phyloP scores from a whole-genome alignment of 2,113 vertebrate genomes.

The Sylvietta virens region DNA sequence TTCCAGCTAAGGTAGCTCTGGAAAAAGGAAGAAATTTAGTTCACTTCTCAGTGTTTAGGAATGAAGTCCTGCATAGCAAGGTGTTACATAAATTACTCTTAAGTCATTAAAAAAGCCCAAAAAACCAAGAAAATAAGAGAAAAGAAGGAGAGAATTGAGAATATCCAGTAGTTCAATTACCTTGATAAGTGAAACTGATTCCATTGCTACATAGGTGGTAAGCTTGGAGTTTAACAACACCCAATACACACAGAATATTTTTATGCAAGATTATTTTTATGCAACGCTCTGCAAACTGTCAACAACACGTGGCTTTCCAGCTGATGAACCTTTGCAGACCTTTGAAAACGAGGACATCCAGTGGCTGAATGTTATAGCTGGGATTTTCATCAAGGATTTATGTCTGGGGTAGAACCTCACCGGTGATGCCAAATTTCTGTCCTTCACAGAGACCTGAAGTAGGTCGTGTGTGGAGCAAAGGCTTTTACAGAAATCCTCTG shows the following conservation, averaged over 20 bases:
- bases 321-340: background rate
- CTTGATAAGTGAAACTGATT: background rate
- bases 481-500: background rate
- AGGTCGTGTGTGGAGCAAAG: accelerated
- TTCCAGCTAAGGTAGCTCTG: background rate
- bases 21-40: background rate
- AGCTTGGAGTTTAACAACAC: background rate
- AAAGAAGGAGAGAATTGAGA: background rate
- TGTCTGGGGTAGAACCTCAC: background rate
- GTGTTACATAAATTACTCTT: background rate
- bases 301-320: background rate
- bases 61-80: background rate
- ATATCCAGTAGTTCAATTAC: background rate
- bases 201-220: background rate
- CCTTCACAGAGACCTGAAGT: background rate
- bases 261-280: background rate
- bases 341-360: constrained; percentile 62
- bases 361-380: constrained; percentile 5
- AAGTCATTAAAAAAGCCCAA: background rate
- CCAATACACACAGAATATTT: background rate
- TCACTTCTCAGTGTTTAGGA: background rate
- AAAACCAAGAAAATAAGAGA: background rate
- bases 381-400: background rate
- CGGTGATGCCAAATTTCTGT: background rate
- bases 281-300: background rate